Conservation (phyloP, 2,797 vertebrate species). For the Lithobates sylvaticus region DNA sequence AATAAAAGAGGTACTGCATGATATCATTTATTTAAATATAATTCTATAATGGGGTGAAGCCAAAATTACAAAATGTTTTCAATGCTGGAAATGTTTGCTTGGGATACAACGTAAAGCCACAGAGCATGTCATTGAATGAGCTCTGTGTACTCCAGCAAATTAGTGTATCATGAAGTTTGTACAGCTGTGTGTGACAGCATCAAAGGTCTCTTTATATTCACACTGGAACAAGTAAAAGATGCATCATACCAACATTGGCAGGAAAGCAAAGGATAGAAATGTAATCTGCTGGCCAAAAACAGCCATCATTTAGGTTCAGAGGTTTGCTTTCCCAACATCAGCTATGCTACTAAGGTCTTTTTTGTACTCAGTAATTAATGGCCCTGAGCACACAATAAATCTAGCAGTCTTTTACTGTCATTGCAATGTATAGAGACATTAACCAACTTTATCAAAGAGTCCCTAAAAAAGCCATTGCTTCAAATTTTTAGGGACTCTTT, state of each 20-base stretch:
- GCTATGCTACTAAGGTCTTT: not conserved
- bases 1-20: too few relatives aligned
- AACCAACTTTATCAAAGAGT: not conserved
- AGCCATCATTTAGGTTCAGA: not conserved
- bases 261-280: constrained; percentile 31
- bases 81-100: constrained; percentile 28
- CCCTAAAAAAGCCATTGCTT: too few relatives aligned
- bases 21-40: not conserved
- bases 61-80: not conserved
- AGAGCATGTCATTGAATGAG: constrained; percentile 18
- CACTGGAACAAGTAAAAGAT: constrained; percentile 31
- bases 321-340: constrained; percentile 16
- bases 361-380: not conserved
- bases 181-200: constrained; percentile 41
- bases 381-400: not conserved
- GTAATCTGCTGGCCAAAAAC: constrained; percentile 23
- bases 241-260: constrained; percentile 41
- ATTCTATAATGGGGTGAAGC: not conserved
- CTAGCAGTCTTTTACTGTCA: not conserved
- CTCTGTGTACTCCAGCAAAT: constrained; percentile 22
- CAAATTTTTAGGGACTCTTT: too few relatives aligned
- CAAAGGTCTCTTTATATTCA: constrained; percentile 51
- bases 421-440: not conserved
- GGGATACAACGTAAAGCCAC: constrained; percentile 37
- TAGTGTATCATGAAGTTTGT: constrained; percentile 39